Evolutionary conservation across 2,888 invertebrate genomes (phyloP), one percentile per base, ranked within the genome.

Genomic region (Drosophila pseudotalamancana): DNA sequence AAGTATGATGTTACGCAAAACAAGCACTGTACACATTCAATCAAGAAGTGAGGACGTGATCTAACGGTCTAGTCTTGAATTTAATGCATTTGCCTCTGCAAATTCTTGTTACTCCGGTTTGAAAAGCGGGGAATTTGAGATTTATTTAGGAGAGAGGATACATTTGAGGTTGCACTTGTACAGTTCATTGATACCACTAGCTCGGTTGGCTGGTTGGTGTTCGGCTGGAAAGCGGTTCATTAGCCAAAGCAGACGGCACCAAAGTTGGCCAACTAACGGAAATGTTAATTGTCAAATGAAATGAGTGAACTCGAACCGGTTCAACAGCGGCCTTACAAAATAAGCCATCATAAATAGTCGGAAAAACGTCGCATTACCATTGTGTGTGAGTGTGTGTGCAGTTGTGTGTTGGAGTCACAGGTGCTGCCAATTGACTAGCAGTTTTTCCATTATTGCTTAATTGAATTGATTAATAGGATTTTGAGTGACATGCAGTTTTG

Each of bases 211-310:
- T 67, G 57, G 21, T 25, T 48, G 27, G 12, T n/a, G n/a, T n/a
- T n/a, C n/a, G 31, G 16, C 40, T 43, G 67, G 59, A 72, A 73
- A 73, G 73, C 74, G 61, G 84, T 84, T 82, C 81, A 82, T 82
- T 82, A 85, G 77, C 79, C 79, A 85, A 74, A 72, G 81, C 81
- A 81, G 84, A 81, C 79, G 83, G 56, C 83, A 80, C 75, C 76
- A 81, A 86, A 79, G 83, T 87, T 87, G 86, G 86, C 81, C 86
- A 87, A 74, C 73, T 87, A 87, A 87, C 86, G 86, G 86, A 87
- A 87, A 83, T 85, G 86, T 81, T 87, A 87, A 87, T 87, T 87
- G 86, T 80, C 85, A 82, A 83, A 77, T 74, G 79, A 77, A 81
- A 69, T 66, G 77, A 79, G 70, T 70, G 71, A 73, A 57, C 61